Evolutionary conservation across 2,797 vertebrate genomes (phyloP).

Genomic region (Sandelia bainsii): DNA sequence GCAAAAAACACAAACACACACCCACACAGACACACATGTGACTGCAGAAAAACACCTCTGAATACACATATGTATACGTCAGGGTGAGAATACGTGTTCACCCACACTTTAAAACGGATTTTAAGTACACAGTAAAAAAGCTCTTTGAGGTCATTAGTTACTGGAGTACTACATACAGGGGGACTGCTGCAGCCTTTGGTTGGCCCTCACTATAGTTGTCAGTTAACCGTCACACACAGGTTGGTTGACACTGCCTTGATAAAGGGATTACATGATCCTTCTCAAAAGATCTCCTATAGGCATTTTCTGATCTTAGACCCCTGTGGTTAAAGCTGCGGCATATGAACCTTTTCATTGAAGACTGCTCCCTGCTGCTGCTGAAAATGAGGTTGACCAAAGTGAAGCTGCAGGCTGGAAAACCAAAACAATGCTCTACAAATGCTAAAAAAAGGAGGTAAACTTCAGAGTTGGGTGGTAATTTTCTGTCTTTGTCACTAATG

Average conservation of each 20-base stretch:
- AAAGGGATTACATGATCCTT: too few species aligned
- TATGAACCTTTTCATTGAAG: background rate
- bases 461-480: background rate
- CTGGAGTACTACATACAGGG: background rate
- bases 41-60: slow-evolving; percentile 48
- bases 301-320: background rate
- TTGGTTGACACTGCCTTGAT: background rate
- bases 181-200: background rate
- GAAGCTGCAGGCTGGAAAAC: background rate
- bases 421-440: background rate
- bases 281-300: background rate
- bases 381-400: background rate
- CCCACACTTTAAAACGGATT: slow-evolving; percentile 9
- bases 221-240: background rate
- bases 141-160: slow-evolving; percentile 11
- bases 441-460: background rate
- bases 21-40: slow-evolving; percentile 25
- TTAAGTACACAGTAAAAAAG: background rate
- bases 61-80: slow-evolving; percentile 24
- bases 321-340: background rate
- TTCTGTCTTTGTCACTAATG: background rate
- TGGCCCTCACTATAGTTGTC: background rate
- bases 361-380: background rate
- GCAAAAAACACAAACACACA: slow-evolving; percentile 1
- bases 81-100: slow-evolving; percentile 25